Percentiles rank a stretch among this genome's conserved stretches.
These are phyloP conservation scores for Calycopis cecrops DNA, from an alignment of 1,140 invertebrate species.

Conservation along the genomic window DNA sequence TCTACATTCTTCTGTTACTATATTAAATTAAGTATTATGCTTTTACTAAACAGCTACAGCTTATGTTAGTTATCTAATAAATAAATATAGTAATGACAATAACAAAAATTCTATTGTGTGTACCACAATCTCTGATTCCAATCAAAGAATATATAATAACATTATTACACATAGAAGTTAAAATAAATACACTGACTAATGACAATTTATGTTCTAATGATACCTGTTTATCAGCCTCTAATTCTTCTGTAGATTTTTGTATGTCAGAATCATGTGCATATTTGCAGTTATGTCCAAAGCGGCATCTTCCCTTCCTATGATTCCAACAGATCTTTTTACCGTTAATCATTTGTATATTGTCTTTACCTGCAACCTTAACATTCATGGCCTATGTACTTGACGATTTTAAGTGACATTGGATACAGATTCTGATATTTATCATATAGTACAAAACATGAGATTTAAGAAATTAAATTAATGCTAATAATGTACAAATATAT, in stretches of 20 bases:
- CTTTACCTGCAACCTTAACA: slow-evolving; percentile 79
- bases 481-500: too few relatives aligned
- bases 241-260: slow-evolving; percentile 75
- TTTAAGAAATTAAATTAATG: too few relatives aligned
- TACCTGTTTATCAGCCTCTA: slow-evolving; percentile 75
- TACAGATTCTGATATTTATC: slow-evolving; percentile 32
- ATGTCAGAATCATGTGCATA: slow-evolving; percentile 94
- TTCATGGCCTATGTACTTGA: slow-evolving; percentile 76
- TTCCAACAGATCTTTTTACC: slow-evolving; percentile 96
- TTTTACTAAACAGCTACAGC: neutral
- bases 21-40: too few relatives aligned
- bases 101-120: too few relatives aligned
- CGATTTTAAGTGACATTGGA: slow-evolving; percentile 65
- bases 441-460: neutral
- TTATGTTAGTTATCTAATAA: neutral
- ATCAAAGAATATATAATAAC: too few relatives aligned
- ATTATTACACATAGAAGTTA: too few relatives aligned
- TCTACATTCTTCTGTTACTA: too few relatives aligned
- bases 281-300: slow-evolving; percentile 94
- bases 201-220: too few relatives aligned
- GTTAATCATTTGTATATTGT: slow-evolving; percentile 85
- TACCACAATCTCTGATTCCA: too few relatives aligned
- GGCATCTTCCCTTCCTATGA: slow-evolving; percentile 91
- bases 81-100: too few relatives aligned
- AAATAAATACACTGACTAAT: too few relatives aligned